A percentile compares a stretch with the other conserved stretches of the same genome.
phyloP scores from a whole-genome alignment of 2,113 vertebrate genomes.

The Cricetomys ansorgei region DNA sequence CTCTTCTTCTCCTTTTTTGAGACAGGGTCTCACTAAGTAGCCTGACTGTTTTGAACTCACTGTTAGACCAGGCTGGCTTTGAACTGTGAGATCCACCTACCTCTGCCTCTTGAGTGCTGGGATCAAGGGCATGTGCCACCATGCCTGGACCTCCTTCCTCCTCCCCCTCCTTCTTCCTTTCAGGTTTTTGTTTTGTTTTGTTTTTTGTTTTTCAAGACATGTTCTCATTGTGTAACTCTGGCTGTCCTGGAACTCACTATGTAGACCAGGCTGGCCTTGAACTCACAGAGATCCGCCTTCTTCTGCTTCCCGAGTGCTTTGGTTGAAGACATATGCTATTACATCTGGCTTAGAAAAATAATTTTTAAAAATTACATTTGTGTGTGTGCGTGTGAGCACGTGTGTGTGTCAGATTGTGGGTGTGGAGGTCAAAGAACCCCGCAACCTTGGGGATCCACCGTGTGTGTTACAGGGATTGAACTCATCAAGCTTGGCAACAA shows the following conservation, averaged over 20 bases:
- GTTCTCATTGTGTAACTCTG: background rate
- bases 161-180: too few species aligned
- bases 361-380: background rate
- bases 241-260: too few species aligned
- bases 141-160: too few species aligned
- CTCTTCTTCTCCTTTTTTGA: background rate
- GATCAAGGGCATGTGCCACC: too few species aligned
- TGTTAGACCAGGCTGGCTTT: background rate
- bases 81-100: too few species aligned
- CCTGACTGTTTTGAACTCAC: background rate
- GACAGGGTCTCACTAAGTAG: background rate
- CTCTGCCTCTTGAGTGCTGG: too few species aligned
- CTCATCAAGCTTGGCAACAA: background rate
- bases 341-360: background rate
- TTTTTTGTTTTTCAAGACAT: background rate
- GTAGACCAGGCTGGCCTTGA: background rate
- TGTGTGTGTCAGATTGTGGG: background rate
- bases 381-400: background rate
- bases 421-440: background rate
- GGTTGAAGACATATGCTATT: background rate
- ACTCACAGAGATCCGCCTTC: background rate
- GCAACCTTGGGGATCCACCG: background rate
- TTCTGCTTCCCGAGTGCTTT: background rate
- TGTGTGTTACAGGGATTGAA: background rate
- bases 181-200: too few species aligned